These are phyloP conservation scores for Anthophora plumipes DNA, from an alignment of 2,888 invertebrate genomes.

Conservation along the genomic window DNA sequence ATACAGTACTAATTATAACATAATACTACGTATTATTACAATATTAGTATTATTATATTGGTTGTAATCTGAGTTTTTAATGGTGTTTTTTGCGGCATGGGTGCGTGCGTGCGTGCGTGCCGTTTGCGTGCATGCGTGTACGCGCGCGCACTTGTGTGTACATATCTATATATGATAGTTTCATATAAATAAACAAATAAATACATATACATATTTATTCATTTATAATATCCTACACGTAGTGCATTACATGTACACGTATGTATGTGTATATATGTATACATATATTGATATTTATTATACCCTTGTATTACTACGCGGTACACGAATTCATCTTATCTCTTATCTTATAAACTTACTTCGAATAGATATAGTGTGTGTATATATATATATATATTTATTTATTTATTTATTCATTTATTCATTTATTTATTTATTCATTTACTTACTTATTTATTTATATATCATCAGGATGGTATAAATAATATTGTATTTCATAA, in stretches of 20 bases:
- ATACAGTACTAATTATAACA: constrained; percentile 81
- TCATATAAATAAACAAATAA: constrained; percentile 34
- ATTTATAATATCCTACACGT: constrained; percentile 29
- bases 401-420: no score
- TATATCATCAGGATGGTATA: constrained; percentile 81
- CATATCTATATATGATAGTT: constrained; percentile 42
- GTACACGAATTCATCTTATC: constrained; percentile 77
- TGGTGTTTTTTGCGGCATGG: constrained; percentile 54
- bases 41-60: constrained; percentile 77
- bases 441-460: no score
- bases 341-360: constrained; percentile 61
- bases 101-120: constrained; percentile 27
- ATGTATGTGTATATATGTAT: constrained; percentile 37
- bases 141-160: constrained; percentile 46
- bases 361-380: constrained; percentile 49
- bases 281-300: constrained; percentile 74
- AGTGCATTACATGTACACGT: constrained; percentile 38
- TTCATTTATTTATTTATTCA: no score
- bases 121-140: constrained; percentile 46
- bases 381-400: constrained; percentile 65
- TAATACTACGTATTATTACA: constrained; percentile 80
- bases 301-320: constrained; percentile 70
- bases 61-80: constrained; percentile 74
- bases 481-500: constrained; percentile 83
- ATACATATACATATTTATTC: constrained; percentile 29